A percentile compares a stretch with the other conserved stretches of the same genome.
Conservation (phyloP, 2,797 vertebrate genomes). For the Cephalopachus bancanus region DNA sequence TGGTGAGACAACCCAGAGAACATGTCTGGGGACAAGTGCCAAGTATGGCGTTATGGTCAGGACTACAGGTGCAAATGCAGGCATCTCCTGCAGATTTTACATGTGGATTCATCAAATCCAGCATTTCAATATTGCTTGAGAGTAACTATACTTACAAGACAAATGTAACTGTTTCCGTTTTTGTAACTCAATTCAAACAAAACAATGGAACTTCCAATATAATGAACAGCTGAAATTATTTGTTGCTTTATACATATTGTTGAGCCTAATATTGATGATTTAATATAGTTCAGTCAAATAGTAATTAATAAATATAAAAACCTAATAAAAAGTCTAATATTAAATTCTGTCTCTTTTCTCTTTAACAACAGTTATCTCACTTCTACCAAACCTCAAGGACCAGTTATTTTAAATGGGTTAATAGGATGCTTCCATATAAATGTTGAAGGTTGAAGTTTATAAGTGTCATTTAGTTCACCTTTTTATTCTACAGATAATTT, state of each 20-base stretch:
- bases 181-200: conserved; percentile 64
- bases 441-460: conserved; percentile 45
- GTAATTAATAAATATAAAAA: conserved; percentile 11
- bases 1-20: neutral
- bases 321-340: neutral
- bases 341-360: conserved; percentile 37
- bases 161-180: conserved; percentile 57
- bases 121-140: conserved; percentile 34
- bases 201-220: conserved; percentile 61
- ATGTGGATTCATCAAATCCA: conserved; percentile 54
- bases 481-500: conserved; percentile 27
- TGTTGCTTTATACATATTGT: conserved; percentile 8
- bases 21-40: neutral
- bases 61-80: neutral
- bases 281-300: conserved; percentile 33
- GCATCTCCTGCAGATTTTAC: neutral
- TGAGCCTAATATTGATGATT: conserved; percentile 36
- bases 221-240: conserved; percentile 51
- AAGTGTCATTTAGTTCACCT: neutral
- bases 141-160: conserved; percentile 3
- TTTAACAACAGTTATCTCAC: conserved; percentile 46
- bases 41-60: neutral
- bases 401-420: neutral
- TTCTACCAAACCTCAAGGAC: conserved; percentile 18
- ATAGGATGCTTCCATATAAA: conserved; percentile 27